Evolutionary conservation across 2,113 vertebrate species (phyloP).

Genomic region (Entosphenus tridentatus): DNA sequence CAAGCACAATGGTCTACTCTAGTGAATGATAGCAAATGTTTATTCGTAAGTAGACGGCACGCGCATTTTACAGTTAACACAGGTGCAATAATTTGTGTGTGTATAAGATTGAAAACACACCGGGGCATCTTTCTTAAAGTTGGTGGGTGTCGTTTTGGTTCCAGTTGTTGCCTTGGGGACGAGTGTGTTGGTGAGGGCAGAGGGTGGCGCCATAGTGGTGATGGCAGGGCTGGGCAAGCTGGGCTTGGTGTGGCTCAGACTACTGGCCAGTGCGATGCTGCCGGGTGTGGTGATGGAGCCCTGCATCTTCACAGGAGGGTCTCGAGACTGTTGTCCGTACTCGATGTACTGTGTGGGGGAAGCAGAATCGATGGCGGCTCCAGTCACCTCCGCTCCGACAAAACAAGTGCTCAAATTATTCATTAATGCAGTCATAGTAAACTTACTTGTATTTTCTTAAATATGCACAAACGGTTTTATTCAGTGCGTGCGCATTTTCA

Average conservation of each 20-base stretch:
- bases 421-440: no score
- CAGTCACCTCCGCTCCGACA: no score
- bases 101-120: conserved; percentile 25
- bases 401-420: no score
- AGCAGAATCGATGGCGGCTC: conserved; percentile 5
- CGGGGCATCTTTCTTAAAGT: conserved; percentile 94
- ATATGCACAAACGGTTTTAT: no score
- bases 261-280: conserved; percentile 56
- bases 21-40: no score
- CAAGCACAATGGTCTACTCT: no score
- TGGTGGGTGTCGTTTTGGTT: conserved; percentile 63
- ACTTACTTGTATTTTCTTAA: no score
- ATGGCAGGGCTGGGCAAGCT: conserved; percentile 26
- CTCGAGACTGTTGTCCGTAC: conserved; percentile 93
- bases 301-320: conserved; percentile 98
- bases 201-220: conserved; percentile 76
- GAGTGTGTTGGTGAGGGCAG: conserved; percentile 51
- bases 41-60: no score
- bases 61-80: no score
- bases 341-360: conserved; percentile 55
- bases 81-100: no score
- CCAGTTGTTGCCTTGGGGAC: conserved; percentile 83
- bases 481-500: no score
- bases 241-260: conserved; percentile 58
- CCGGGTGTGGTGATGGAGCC: conserved; percentile 91